These are phyloP conservation scores for Chaenogobius annularis DNA, from an alignment of 2,113 vertebrate species.

Conservation along the genomic window DNA sequence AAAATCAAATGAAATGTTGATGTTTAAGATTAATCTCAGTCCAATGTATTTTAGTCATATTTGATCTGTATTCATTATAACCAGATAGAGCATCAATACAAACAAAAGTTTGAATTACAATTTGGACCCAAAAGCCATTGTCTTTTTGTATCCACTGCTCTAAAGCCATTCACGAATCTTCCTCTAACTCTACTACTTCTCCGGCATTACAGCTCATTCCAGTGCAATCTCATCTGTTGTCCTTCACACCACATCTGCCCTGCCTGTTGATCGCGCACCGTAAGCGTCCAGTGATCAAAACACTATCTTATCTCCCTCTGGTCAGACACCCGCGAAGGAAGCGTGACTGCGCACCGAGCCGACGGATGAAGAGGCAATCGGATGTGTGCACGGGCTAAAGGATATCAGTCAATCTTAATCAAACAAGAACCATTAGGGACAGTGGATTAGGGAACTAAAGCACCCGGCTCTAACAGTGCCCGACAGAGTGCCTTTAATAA, in stretches of 20 bases:
- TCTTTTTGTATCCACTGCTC: neutral
- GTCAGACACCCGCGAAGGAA: neutral
- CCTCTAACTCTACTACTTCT: neutral
- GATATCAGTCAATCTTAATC: conserved; percentile 43
- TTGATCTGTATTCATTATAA: too few relatives aligned
- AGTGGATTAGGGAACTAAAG: conserved; percentile 38
- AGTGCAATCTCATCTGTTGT: conserved; percentile 13
- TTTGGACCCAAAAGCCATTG: neutral
- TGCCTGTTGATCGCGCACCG: conserved; percentile 8
- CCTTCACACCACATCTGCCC: conserved; percentile 22
- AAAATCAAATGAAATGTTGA: too few relatives aligned
- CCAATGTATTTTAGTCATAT: too few relatives aligned
- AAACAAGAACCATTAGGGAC: conserved; percentile 12
- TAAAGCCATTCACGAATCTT: neutral
- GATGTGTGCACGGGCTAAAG: neutral
- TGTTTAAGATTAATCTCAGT: too few relatives aligned
- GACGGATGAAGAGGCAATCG: conserved; percentile 35
- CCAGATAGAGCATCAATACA: too few relatives aligned
- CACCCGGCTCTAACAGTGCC: neutral
- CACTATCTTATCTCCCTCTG: conserved; percentile 23
- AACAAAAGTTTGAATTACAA: too few relatives aligned
- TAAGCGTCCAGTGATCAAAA: conserved; percentile 35
- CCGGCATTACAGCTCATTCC: neutral
- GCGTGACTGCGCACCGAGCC: conserved; percentile 37
- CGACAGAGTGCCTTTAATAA: conserved; percentile 17